These are phyloP conservation scores for Hesperia comma DNA, from an alignment of 2,888 invertebrate genomes.

Conservation along the genomic window DNA sequence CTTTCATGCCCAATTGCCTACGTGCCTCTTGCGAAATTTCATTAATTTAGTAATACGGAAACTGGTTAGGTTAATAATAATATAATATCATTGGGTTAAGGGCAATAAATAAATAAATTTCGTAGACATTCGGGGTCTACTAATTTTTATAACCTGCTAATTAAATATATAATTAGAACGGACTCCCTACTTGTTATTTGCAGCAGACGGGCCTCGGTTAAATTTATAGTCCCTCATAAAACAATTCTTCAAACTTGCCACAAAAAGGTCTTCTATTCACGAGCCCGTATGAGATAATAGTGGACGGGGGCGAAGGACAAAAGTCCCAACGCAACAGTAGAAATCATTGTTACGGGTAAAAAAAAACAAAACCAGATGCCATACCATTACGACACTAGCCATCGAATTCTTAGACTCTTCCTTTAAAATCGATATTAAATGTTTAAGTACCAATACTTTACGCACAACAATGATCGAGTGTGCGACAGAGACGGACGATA, in stretches of 20 bases:
- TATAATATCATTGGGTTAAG: no score
- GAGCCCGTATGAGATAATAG: slow-evolving; percentile 75
- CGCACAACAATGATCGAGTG: slow-evolving; percentile 65
- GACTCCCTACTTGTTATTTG: slow-evolving; percentile 53
- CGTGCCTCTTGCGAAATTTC: background rate
- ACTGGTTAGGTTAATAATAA: slow-evolving; percentile 11
- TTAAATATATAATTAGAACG: slow-evolving; percentile 63
- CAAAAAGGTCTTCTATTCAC: slow-evolving; percentile 77
- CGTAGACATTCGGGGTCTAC: slow-evolving; percentile 13
- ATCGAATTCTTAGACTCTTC: slow-evolving; percentile 72
- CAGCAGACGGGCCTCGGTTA: slow-evolving; percentile 53
- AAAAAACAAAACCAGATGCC: slow-evolving; percentile 76
- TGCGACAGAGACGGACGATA: slow-evolving; percentile 62
- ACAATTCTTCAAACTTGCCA: slow-evolving; percentile 79
- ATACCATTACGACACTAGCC: slow-evolving; percentile 54
- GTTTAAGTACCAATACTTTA: slow-evolving; percentile 76
- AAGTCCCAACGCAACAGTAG: slow-evolving; percentile 75
- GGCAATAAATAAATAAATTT: slow-evolving; percentile 33
- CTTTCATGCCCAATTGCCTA: no score
- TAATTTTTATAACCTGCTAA: slow-evolving; percentile 43
- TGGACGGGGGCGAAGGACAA: slow-evolving; percentile 74
- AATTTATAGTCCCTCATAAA: slow-evolving; percentile 79
- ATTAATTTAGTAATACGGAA: background rate
- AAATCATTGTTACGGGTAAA: slow-evolving; percentile 55
- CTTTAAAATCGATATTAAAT: slow-evolving; percentile 78